Percentiles rank a stretch among this genome's conserved stretches.
Evolutionary conservation across 2,888 invertebrate species (phyloP).

Genomic region (Calameuta filiformis): DNA sequence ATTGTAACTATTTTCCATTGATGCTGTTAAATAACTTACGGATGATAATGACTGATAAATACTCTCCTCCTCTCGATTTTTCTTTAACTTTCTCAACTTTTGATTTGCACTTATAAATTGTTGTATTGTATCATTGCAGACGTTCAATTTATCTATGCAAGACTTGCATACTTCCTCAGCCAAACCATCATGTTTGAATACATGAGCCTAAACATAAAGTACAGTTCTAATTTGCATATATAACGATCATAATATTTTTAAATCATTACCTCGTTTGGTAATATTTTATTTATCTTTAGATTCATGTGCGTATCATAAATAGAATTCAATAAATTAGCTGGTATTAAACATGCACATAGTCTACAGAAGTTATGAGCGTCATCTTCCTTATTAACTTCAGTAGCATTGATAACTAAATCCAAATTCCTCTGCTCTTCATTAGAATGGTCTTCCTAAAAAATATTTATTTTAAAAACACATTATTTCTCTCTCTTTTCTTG

Average conservation of each 20-base stretch:
- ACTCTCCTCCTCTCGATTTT: not conserved
- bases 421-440: not conserved
- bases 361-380: conserved; percentile 12
- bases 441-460: not conserved
- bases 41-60: not conserved
- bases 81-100: conserved; percentile 17
- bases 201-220: conserved; percentile 10
- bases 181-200: conserved; percentile 24
- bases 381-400: conserved; percentile 6
- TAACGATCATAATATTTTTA: not conserved
- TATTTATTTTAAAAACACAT: not conserved
- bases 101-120: conserved; percentile 24
- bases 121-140: conserved; percentile 23
- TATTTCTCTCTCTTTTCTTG: not conserved
- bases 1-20: not conserved
- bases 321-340: conserved; percentile 1
- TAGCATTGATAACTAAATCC: not conserved
- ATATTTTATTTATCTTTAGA: conserved; percentile 7
- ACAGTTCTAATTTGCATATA: not conserved
- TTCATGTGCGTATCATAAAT: conserved; percentile 7
- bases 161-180: conserved; percentile 22
- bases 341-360: conserved; percentile 10
- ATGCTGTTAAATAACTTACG: not conserved
- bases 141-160: conserved; percentile 22
- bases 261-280: conserved; percentile 1